These are phyloP conservation scores for Plecotus auritus DNA, from an alignment of 2,113 vertebrate genomes.

Conservation along the genomic window DNA sequence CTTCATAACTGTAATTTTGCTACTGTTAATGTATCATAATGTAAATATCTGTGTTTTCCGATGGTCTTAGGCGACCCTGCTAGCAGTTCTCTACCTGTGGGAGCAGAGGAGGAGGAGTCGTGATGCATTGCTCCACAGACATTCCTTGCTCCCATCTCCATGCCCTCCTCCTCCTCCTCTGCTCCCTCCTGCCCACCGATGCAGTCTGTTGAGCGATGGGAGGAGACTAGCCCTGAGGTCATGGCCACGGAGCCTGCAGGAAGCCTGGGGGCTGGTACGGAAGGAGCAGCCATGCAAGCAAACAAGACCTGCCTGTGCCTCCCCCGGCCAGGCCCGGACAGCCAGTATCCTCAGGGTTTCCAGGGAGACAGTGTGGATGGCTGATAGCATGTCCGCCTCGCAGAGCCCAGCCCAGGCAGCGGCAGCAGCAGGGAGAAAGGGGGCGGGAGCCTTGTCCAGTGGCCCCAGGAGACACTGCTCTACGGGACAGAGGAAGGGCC, in stretches of 20 bases:
- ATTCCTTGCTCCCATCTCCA: too few relatives aligned
- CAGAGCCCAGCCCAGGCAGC: background rate
- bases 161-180: background rate
- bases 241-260: fast-evolving
- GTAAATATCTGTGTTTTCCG: too few relatives aligned
- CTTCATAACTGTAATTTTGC: too few relatives aligned
- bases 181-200: background rate
- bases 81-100: too few relatives aligned
- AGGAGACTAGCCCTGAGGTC: background rate
- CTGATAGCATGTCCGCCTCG: fast-evolving
- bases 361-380: fast-evolving
- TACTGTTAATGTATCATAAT: too few relatives aligned
- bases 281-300: fast-evolving
- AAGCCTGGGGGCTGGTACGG: background rate
- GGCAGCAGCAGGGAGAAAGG: background rate
- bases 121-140: too few relatives aligned
- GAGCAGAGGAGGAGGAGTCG: too few relatives aligned
- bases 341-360: background rate
- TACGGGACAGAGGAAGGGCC: too few relatives aligned
- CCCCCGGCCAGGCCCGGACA: background rate
- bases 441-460: too few relatives aligned
- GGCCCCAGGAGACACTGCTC: too few relatives aligned
- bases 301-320: fast-evolving
- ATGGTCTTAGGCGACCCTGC: too few relatives aligned
- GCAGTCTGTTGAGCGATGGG: background rate